Base-by-base conservation (phyloP, 2,113 vertebrate genomes). In the Sisor rabdophorus region DNA sequence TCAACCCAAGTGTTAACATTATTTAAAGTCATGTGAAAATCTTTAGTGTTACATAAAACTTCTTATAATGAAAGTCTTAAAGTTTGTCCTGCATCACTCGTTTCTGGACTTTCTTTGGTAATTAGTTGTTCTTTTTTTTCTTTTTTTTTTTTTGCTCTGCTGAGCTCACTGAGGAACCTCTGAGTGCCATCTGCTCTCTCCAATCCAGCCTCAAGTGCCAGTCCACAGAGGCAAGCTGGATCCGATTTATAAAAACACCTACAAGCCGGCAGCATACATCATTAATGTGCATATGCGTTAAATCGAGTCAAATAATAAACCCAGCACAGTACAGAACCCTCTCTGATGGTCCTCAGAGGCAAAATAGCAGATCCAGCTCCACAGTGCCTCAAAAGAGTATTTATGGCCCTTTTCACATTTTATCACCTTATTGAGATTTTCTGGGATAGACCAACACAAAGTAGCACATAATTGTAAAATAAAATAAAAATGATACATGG, bases 111-210 rank as follows among this genome's bases (percentile, higher is more conserved):
- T 11, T 44, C 58, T 54, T 61, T n/a, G 54, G 68, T 71, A 50
- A 63, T 71, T 24, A 71, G 56, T 16, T 71, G 4, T 63, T 59
- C 15, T 48, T n/a, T n/a, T n/a, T n/a, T n/a, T n/a, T n/a, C n/a
- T n/a, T n/a, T n/a, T n/a, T n/a, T 40, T 72, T 64, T 55, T 40
- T 30, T 30, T 1, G 15, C 13, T 47, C 44, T 68, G 6, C 24
- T 16, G 32, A 17, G 16, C 36, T 47, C 22, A 63, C 19, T 65
- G 59, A 64, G 48, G 54, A 78, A 54, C 30, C 68, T 72, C 59
- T 56, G 50, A 61, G 22, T 53, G 67, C 68, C 76, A 71, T 78
- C 76, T 78, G 58, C 59, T 72, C 48, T 64, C 69, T 72, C 58
- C 13, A 64, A 30, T 72, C 72, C 48, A 64, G 59, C 69, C 69